Evolutionary conservation across 2,113 vertebrate species (phyloP).

Genomic region (Connochaetes taurinus): DNA sequence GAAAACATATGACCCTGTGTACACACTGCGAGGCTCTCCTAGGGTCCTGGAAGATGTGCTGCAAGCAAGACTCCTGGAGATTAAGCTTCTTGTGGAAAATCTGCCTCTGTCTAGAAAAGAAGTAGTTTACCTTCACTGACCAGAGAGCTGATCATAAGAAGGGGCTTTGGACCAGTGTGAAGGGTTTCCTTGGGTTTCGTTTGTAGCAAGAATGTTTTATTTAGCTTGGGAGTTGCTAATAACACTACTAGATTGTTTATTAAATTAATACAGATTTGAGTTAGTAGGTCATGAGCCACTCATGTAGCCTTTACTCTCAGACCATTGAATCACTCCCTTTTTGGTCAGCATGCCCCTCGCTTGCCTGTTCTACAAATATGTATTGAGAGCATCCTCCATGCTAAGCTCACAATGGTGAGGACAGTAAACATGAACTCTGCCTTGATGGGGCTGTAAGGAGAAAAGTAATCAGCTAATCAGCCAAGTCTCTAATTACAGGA

Average conservation of each 20-base stretch:
- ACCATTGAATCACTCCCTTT: not conserved
- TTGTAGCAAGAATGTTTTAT: not conserved
- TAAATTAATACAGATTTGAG: not conserved
- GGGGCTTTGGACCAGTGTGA: not conserved
- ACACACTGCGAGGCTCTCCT: not conserved
- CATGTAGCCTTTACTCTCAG: not conserved
- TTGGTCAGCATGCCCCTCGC: not conserved
- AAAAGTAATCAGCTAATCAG: not conserved
- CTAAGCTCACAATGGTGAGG: not conserved
- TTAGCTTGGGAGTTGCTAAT: not conserved
- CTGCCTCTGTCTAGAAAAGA: not conserved
- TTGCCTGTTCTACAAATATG: not conserved
- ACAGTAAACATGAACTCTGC: not conserved
- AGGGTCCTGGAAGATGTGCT: not conserved
- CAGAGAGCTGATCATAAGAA: not conserved
- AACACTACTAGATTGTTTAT: not conserved
- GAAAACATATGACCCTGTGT: not conserved
- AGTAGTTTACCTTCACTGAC: not conserved
- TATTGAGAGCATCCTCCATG: not conserved
- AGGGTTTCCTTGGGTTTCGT: not conserved
- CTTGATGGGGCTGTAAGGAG: not conserved
- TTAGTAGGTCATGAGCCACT: not conserved
- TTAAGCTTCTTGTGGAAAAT: not conserved
- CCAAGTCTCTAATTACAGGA: not conserved
- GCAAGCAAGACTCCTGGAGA: not conserved